Evolutionary conservation across 2,888 invertebrate genomes (phyloP).

Genomic region (Cephonodes hylas): DNA sequence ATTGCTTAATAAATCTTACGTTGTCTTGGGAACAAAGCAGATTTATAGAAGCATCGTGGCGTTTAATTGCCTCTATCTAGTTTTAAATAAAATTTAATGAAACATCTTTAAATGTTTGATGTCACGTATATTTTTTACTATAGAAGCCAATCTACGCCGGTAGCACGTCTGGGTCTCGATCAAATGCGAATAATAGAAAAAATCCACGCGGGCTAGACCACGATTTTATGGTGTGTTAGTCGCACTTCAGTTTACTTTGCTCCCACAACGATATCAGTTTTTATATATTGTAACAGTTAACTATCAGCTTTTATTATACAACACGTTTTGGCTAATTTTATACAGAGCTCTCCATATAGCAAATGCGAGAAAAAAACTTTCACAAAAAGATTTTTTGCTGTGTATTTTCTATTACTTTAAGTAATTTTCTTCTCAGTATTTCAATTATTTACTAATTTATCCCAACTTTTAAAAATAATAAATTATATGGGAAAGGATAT

Average conservation of each 20-base stretch:
- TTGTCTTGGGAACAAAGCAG: background rate
- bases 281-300: background rate
- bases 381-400: too few relatives aligned
- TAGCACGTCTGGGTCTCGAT: conserved; percentile 4
- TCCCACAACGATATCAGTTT: conserved; percentile 25
- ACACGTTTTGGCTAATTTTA: background rate
- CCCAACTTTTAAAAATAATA: too few relatives aligned
- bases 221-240: conserved; percentile 28
- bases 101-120: background rate
- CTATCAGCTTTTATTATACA: background rate
- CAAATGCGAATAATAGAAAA: conserved; percentile 12
- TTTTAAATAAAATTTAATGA: background rate
- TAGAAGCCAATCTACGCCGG: background rate
- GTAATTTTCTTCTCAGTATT: too few relatives aligned
- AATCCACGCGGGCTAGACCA: conserved; percentile 18
- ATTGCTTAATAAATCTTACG: background rate
- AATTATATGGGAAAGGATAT: too few relatives aligned
- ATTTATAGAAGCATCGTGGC: background rate
- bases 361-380: background rate
- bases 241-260: conserved; percentile 23
- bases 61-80: background rate
- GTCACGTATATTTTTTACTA: conserved; percentile 3
- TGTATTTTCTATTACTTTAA: too few relatives aligned
- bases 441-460: too few relatives aligned
- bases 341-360: background rate